phyloP scores from a whole-genome alignment of 2,888 invertebrate genomes.

The Diplolepis rosae region DNA sequence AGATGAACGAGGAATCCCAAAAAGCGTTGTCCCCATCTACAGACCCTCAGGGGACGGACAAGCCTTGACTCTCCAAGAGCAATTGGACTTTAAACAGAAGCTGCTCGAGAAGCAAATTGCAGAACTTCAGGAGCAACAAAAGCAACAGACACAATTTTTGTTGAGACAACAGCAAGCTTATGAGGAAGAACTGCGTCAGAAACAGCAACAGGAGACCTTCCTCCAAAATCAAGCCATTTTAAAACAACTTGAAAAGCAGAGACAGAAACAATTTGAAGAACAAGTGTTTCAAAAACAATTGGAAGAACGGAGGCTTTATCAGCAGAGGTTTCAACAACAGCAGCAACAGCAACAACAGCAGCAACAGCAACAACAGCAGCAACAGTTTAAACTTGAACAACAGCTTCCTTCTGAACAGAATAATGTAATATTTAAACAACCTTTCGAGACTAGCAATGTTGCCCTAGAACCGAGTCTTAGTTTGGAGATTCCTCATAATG shows the following conservation, averaged over 20 bases:
- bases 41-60: slow-evolving; percentile 73
- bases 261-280: slow-evolving; percentile 66
- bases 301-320: slow-evolving; percentile 72
- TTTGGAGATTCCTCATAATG: slow-evolving; percentile 64
- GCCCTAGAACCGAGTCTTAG: slow-evolving; percentile 66
- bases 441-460: slow-evolving; percentile 55
- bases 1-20: slow-evolving; percentile 85
- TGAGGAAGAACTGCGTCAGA: slow-evolving; percentile 74
- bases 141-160: slow-evolving; percentile 81
- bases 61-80: slow-evolving; percentile 70
- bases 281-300: slow-evolving; percentile 61
- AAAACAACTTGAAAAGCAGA: slow-evolving; percentile 60
- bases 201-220: slow-evolving; percentile 66
- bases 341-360: slow-evolving; percentile 59
- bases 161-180: slow-evolving; percentile 80
- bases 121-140: slow-evolving; percentile 80
- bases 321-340: slow-evolving; percentile 40
- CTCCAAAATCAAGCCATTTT: slow-evolving; percentile 59
- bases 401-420: slow-evolving; percentile 56
- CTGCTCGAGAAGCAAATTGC: slow-evolving; percentile 82
- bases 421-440: slow-evolving; percentile 55
- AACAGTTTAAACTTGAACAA: slow-evolving; percentile 50
- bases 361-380: slow-evolving; percentile 51
- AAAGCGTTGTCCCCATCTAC: slow-evolving; percentile 85
- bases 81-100: slow-evolving; percentile 80